Base-by-base conservation (phyloP, 2,888 invertebrate species). In the Caenorhabditis becei region DNA sequence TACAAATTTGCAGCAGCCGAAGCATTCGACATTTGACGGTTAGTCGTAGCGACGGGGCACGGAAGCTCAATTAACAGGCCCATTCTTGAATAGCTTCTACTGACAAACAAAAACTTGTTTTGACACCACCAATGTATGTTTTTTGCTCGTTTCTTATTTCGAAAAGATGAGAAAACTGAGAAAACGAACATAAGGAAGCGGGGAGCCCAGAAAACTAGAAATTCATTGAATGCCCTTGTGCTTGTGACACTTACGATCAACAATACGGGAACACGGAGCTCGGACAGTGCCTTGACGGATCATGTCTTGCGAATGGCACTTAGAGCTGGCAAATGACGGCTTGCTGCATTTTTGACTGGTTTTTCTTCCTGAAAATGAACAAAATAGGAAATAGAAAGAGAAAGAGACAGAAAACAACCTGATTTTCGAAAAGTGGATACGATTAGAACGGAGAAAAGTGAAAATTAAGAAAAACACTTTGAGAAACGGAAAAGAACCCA, bases 261-360 rank as follows among this genome's bases (percentile, higher is more conserved):
- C 75, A 74, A 82, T 74, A 18, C 77, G 77, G 26, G 82, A 69
- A 47, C 47, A 53, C 47, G 80, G 80, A 47, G 82, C 74, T 65
- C 82, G 67, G 16, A 82, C 82, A 18, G 82, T 82, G 51, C 82
- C 82, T 69, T 82, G 82, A 41, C 82, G 72, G 51, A 56, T 41
- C 82, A 82, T 82, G n/a, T 51, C 66, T 54, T 10, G 23, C 26
- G 24, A 63, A 3, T 23, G 35, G 63, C 63, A 65, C 72, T 74
- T 32, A 74, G 65, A 65, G 56, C 63, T 58, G 41, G 18, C 7
- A 37, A 26, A 24, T 32, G 20, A 41, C 41, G 3, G 24, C 53
- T 3, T 18, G 53, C 24, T 56, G 54, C 54, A 56, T 56, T 18
- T 47, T 56, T 23, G 28, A 37, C 63, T 56, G 61, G 53, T 49